Evolutionary conservation across 2,888 invertebrate genomes (phyloP).

Genomic region (Luffia ferchaultella): DNA sequence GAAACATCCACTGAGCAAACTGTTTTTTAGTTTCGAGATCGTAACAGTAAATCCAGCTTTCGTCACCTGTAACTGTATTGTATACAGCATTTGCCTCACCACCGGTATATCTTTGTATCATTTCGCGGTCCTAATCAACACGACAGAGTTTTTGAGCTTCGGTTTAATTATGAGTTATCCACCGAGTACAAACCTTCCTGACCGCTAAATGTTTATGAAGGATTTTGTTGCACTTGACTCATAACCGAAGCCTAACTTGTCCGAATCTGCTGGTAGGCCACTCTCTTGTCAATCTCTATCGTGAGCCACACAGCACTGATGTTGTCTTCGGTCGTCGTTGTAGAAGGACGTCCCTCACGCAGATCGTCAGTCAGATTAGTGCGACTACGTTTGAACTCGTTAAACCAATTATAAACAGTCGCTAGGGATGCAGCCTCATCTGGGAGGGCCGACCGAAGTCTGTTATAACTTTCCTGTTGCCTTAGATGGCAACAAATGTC

Average conservation of each 20-base stretch:
- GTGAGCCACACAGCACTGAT: constrained; percentile 2
- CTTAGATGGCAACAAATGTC: not conserved
- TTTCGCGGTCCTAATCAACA: not conserved
- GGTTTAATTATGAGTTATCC: constrained; percentile 2
- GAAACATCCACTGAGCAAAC: not conserved
- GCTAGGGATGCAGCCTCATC: constrained; percentile 2
- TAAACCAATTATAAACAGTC: constrained; percentile 4
- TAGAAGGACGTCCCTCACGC: constrained; percentile 5
- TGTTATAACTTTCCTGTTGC: not conserved
- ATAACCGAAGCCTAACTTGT: constrained; percentile 1
- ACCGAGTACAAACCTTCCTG: not conserved
- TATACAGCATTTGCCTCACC: not conserved
- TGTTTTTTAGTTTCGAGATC: not conserved
- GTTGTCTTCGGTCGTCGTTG: constrained; percentile 6
- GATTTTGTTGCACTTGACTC: constrained; percentile 2
- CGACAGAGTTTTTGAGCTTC: not conserved
- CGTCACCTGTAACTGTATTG: not conserved
- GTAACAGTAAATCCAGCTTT: constrained; percentile 1
- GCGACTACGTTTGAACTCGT: constrained; percentile 1
- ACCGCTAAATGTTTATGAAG: constrained; percentile 2
- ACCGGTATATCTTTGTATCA: not conserved
- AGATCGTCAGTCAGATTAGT: constrained; percentile 5
- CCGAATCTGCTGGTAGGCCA: constrained; percentile 4
- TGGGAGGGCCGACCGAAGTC: not conserved
- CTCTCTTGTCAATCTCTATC: not conserved